Percentiles rank a stretch among this genome's conserved stretches.
These are phyloP conservation scores for Nymphicus hollandicus DNA, from an alignment of 2,113 vertebrate genomes.

Conservation along the genomic window DNA sequence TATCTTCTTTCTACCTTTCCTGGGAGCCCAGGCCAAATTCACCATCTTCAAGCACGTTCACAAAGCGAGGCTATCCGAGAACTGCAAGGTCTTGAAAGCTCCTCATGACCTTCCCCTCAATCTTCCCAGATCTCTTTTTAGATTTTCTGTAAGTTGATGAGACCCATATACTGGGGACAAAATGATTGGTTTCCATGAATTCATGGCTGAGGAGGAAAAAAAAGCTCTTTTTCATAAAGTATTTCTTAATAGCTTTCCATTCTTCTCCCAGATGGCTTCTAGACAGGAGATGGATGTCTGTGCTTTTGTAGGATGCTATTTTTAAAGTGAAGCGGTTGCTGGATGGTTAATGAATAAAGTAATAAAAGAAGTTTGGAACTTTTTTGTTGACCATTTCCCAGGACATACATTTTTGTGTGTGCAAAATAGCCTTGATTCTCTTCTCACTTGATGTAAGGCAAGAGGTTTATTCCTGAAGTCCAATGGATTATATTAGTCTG, in stretches of 20 bases:
- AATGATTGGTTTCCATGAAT: neutral
- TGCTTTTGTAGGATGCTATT: slow-evolving; percentile 51
- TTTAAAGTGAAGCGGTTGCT: slow-evolving; percentile 35
- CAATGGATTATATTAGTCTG: neutral
- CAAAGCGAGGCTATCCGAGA: neutral
- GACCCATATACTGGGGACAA: neutral
- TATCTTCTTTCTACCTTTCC: neutral
- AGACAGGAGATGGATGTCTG: slow-evolving; percentile 62
- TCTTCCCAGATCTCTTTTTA: neutral
- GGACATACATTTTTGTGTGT: neutral
- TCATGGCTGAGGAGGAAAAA: neutral
- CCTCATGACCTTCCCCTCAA: neutral
- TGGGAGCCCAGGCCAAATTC: neutral
- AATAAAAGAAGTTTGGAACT: slow-evolving; percentile 38
- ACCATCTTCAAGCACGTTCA: neutral
- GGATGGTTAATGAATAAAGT: slow-evolving; percentile 44
- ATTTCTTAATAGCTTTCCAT: slow-evolving; percentile 52
- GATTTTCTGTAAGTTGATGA: neutral
- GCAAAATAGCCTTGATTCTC: neutral
- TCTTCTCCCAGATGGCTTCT: slow-evolving; percentile 54
- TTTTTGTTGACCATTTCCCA: neutral
- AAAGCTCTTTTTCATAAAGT: neutral
- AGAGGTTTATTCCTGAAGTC: neutral
- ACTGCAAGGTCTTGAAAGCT: neutral
- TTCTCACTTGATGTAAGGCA: neutral